phyloP scores from a whole-genome alignment of 2,797 vertebrate species.

The Tragopan temminckii region DNA sequence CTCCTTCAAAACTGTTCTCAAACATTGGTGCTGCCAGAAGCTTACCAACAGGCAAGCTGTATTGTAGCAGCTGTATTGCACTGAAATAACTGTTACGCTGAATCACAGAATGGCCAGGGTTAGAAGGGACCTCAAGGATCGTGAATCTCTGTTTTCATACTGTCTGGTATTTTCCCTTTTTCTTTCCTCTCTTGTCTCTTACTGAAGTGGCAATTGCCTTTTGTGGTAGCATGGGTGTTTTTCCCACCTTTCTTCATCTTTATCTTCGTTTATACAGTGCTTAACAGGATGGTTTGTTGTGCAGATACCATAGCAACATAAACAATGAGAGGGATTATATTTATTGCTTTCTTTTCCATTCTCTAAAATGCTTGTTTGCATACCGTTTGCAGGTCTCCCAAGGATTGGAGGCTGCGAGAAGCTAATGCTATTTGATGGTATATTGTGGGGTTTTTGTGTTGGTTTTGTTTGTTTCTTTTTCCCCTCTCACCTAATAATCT shows the following conservation, averaged over 20 bases:
- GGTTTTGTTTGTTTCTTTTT: background rate
- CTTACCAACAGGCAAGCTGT: background rate
- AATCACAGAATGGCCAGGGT: too few relatives aligned
- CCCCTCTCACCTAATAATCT: background rate
- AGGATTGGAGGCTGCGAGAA: background rate
- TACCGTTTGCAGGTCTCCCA: background rate
- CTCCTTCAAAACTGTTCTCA: background rate
- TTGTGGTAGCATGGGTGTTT: background rate
- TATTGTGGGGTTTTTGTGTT: background rate
- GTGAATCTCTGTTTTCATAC: too few relatives aligned
- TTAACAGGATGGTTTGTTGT: background rate
- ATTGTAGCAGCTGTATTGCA: background rate
- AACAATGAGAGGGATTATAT: background rate
- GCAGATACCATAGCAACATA: background rate
- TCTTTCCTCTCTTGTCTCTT: background rate
- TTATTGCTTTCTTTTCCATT: background rate
- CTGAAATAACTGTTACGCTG: background rate
- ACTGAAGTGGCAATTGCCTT: background rate
- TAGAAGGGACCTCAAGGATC: too few relatives aligned
- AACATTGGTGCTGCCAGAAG: background rate
- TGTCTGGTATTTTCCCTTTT: background rate
- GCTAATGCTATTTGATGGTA: background rate
- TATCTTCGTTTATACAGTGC: background rate
- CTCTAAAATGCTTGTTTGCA: background rate
- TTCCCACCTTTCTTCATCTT: background rate